Base-by-base conservation (phyloP, 2,797 vertebrate genomes). In the Meda fulgida region DNA sequence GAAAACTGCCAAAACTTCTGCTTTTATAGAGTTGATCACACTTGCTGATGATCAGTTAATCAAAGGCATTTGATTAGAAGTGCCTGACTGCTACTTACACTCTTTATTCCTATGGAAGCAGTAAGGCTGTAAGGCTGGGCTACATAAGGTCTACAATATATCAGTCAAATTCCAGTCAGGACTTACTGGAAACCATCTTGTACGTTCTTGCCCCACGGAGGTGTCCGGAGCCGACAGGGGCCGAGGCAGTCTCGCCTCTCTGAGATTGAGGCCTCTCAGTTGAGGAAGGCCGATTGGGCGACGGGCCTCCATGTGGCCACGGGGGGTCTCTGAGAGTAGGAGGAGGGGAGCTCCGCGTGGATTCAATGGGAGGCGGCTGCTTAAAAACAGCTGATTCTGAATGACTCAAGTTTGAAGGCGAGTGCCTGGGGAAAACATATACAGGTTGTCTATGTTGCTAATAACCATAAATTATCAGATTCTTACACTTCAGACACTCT, bases 121-220 rank as follows among this genome's bases (percentile, higher is more conserved):
- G 8, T 4, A n/a, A n/a, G 8, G 53, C 21, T 58, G 21, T n/a
- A 58, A 10, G 10, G 9, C 10, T 4, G 55, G 11, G 55, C 55
- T 58, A 58, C 9, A 11, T 4, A 13, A n/a, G 23, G 23, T n/a
- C 23, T 58, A 58, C 29, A 14, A 63, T 63, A 16, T 7, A 65
- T 65, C 60, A 31, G 19, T 10, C 34, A 38, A 69, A 36, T 21
- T 69, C 11, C 29, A 48, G 51, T 23, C 75, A 11, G 53, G 79
- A 95, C 97, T 98, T 92, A 98, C 97, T 96, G 58, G 97, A 94
- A 51, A 76, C 38, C 89, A 96, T 94, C 93, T 97, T 97, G 92
- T 97, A 95, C 18, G 95, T 93, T 91, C 96, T 95, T 71, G 94
- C 93, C 82, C 96, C 88, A 1, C 94, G 91, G 81, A 73, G 38